phyloP scores from a whole-genome alignment of 1,140 invertebrate species.

The Tetramorium simillimum region DNA sequence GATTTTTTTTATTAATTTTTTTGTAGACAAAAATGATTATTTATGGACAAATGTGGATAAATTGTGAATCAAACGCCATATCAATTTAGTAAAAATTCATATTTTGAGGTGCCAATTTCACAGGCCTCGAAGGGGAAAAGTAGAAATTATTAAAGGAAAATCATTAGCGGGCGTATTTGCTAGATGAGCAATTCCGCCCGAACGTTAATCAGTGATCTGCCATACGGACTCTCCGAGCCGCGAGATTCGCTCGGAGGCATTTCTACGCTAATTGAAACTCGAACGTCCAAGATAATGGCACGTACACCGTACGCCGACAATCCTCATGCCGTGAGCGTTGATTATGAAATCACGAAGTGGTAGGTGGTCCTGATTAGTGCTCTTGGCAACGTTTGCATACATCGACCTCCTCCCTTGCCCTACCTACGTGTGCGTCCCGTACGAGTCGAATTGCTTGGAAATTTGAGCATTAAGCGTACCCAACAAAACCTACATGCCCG shows the following conservation, averaged over 20 bases:
- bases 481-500: not conserved
- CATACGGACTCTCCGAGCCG: slow-evolving; percentile 35
- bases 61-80: no score
- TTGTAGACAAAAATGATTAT: no score
- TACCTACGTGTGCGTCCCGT: not conserved
- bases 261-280: slow-evolving; percentile 70
- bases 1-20: no score
- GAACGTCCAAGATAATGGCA: slow-evolving; percentile 71
- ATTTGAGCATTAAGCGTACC: not conserved
- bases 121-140: not conserved
- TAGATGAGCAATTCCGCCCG: not conserved
- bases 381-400: slow-evolving; percentile 61
- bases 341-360: slow-evolving; percentile 75
- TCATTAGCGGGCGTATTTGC: not conserved
- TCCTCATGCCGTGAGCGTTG: slow-evolving; percentile 70
- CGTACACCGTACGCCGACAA: slow-evolving; percentile 44
- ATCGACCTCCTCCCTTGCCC: slow-evolving; percentile 38
- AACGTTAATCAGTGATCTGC: slow-evolving; percentile 56
- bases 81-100: no score
- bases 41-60: no score
- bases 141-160: not conserved
- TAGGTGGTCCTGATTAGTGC: slow-evolving; percentile 76
- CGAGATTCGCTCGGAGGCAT: slow-evolving; percentile 39
- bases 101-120: no score
- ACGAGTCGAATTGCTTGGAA: not conserved